phyloP scores from a whole-genome alignment of 2,888 invertebrate species.

The Beris morrisii region DNA sequence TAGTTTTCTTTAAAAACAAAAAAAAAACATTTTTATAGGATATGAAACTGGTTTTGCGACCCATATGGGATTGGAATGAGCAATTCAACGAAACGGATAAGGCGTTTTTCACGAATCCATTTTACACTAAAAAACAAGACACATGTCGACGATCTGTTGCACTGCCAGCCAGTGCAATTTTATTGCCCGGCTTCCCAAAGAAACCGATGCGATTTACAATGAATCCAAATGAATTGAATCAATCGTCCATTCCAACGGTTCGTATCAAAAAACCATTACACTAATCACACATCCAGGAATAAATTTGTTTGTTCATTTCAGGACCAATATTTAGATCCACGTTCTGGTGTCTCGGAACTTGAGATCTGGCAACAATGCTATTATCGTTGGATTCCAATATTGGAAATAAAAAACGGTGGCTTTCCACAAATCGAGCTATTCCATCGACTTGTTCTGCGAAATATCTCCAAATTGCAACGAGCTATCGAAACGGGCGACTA shows the following conservation, averaged over 20 bases:
- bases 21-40: slow-evolving; percentile 39
- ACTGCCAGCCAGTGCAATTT: slow-evolving; percentile 47
- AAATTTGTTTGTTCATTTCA: slow-evolving; percentile 19
- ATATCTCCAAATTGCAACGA: slow-evolving; percentile 54
- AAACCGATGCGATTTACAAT: slow-evolving; percentile 40
- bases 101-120: slow-evolving; percentile 80
- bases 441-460: slow-evolving; percentile 53
- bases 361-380: slow-evolving; percentile 88
- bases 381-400: slow-evolving; percentile 82
- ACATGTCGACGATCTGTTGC: slow-evolving; percentile 49
- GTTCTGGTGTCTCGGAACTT: slow-evolving; percentile 59
- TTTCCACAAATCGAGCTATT: slow-evolving; percentile 55
- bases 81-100: slow-evolving; percentile 83
- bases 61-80: slow-evolving; percentile 89
- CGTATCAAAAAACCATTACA: not conserved
- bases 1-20: not conserved
- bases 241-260: slow-evolving; percentile 51
- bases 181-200: slow-evolving; percentile 46
- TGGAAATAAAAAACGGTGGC: slow-evolving; percentile 63
- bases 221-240: slow-evolving; percentile 34
- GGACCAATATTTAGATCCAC: slow-evolving; percentile 59
- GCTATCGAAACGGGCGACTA: slow-evolving; percentile 52
- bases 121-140: slow-evolving; percentile 61
- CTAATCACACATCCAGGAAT: not conserved
- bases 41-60: slow-evolving; percentile 63